Percentiles rank a stretch among this genome's conserved stretches.
Conservation (phyloP, 2,888 invertebrate species). For the Homarus gammarus region DNA sequence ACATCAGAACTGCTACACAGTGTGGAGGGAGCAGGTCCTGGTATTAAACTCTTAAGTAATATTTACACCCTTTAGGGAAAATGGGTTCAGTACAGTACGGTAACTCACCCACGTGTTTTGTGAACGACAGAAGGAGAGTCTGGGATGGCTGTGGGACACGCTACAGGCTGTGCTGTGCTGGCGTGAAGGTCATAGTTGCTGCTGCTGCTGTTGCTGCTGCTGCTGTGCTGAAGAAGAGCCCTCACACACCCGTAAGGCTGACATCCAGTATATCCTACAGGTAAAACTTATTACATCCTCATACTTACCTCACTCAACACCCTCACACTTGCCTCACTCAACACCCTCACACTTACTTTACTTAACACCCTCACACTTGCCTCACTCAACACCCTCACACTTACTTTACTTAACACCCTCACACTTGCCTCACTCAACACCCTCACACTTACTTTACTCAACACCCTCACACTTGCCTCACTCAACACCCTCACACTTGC, state of each 20-base stretch:
- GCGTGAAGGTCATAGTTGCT: conserved; percentile 47
- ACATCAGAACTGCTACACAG: too few relatives aligned
- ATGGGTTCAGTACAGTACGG: neutral
- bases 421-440: too few relatives aligned
- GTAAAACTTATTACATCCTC: conserved; percentile 24
- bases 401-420: too few relatives aligned
- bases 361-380: too few relatives aligned
- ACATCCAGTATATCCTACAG: conserved; percentile 70
- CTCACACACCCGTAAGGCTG: conserved; percentile 50
- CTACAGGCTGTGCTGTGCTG: conserved; percentile 50
- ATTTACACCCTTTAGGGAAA: neutral
- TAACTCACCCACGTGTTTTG: neutral
- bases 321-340: too few relatives aligned
- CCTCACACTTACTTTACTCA: too few relatives aligned
- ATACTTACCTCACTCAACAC: too few relatives aligned
- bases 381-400: too few relatives aligned
- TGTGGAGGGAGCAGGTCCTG: neutral
- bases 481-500: too few relatives aligned
- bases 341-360: too few relatives aligned
- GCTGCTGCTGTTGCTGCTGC: conserved; percentile 60
- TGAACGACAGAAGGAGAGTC: neutral
- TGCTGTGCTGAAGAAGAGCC: conserved; percentile 33
- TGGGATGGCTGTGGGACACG: conserved; percentile 45
- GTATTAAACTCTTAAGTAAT: neutral
- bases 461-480: too few relatives aligned